Percentiles rank a stretch among this genome's conserved stretches.
Conservation (phyloP, 2,113 vertebrate genomes). For the Heliornis fulica region DNA sequence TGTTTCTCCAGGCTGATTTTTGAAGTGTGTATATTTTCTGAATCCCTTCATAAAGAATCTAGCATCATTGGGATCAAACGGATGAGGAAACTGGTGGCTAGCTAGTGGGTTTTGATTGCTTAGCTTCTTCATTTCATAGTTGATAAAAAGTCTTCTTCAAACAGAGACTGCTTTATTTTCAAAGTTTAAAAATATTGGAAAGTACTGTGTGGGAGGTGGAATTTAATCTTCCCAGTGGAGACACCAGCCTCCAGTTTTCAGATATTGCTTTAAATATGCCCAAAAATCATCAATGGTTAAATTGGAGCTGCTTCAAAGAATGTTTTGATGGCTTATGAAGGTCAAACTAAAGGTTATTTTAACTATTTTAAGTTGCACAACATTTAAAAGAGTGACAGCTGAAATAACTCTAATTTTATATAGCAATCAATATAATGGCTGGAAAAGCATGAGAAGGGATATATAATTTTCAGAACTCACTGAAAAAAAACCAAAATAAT, state of each 20-base stretch:
- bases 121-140: neutral
- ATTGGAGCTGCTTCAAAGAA: neutral
- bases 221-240: conserved; percentile 1
- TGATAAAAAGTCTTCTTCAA: neutral
- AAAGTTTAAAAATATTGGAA: neutral
- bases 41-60: neutral
- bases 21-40: neutral
- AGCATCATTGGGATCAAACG: neutral
- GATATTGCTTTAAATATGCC: neutral
- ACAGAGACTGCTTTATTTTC: neutral
- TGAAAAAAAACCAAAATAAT: neutral
- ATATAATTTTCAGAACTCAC: neutral
- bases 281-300: conserved; percentile 23
- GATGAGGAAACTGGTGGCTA: neutral
- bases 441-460: neutral
- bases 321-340: conserved; percentile 32
- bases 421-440: conserved; percentile 15
- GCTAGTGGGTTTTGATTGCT: neutral
- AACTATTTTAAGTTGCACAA: conserved; percentile 21
- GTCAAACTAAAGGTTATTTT: conserved; percentile 45
- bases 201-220: neutral
- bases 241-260: neutral
- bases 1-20: neutral
- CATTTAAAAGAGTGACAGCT: conserved; percentile 25
- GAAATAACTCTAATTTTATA: neutral